These are phyloP conservation scores for Poliocrania exsul DNA, from an alignment of 2,797 vertebrate species.

Conservation along the genomic window DNA sequence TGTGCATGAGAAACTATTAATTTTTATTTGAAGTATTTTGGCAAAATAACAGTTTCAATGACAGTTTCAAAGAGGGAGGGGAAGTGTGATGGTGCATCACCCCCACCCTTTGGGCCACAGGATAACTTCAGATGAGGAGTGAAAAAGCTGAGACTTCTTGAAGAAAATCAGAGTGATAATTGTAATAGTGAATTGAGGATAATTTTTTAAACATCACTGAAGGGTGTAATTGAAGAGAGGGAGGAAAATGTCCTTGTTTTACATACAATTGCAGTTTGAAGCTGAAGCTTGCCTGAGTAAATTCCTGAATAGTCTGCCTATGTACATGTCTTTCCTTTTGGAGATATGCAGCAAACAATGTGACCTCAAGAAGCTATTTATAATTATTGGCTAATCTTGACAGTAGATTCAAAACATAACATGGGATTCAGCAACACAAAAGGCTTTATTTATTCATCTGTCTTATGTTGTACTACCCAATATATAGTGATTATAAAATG, in stretches of 20 bases:
- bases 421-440: not conserved
- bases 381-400: not conserved
- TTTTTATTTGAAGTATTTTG: not conserved
- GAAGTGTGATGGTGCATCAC: not conserved
- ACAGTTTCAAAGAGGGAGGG: not conserved
- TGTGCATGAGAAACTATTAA: fast-evolving
- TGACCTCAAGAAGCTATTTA: not conserved
- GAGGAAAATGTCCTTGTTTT: not conserved
- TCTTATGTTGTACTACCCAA: not conserved
- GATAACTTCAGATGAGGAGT: not conserved
- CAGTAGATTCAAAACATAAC: not conserved
- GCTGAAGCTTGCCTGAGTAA: not conserved
- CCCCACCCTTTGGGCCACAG: no score
- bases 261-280: not conserved
- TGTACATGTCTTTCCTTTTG: not conserved
- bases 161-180: not conserved
- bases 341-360: not conserved
- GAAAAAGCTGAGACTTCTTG: not conserved
- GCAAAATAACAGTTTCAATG: not conserved
- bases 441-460: not conserved
- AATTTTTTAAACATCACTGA: not conserved
- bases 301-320: not conserved
- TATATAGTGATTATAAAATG: not conserved
- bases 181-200: not conserved
- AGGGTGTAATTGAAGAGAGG: not conserved